Evolutionary conservation across 2,797 vertebrate genomes (phyloP).

Genomic region (Pitangus sulphuratus): DNA sequence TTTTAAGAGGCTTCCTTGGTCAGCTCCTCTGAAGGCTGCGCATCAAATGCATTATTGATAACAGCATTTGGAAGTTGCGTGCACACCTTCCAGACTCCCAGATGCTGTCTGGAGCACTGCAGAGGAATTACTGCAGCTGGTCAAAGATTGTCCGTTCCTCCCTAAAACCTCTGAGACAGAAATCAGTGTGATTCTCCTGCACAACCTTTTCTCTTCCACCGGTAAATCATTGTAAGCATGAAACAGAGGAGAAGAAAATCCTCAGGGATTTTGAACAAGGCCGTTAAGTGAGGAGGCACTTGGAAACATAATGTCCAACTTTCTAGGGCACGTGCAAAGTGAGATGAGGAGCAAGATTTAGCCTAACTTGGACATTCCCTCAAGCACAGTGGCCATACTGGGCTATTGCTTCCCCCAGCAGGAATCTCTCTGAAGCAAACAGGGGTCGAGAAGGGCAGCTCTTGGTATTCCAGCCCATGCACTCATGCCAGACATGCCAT

Average conservation of each 20-base stretch:
- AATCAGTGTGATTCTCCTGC: background rate
- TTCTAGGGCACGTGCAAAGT: background rate
- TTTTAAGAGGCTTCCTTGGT: background rate
- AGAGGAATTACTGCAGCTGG: background rate
- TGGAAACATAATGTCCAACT: background rate
- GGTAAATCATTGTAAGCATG: background rate
- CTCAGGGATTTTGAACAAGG: background rate
- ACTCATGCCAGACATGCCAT: background rate
- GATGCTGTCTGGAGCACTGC: background rate
- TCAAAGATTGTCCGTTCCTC: background rate
- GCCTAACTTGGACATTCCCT: background rate
- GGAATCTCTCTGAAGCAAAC: background rate
- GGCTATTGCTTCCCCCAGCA: background rate
- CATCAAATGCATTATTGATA: slow-evolving; percentile 52
- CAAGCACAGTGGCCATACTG: background rate
- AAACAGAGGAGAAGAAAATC: background rate
- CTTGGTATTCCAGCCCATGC: background rate
- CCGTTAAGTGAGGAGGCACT: background rate
- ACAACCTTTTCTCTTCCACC: background rate
- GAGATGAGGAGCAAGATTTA: background rate
- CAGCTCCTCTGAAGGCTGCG: background rate
- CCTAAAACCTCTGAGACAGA: background rate
- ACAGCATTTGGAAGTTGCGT: background rate
- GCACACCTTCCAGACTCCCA: background rate
- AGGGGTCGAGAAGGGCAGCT: background rate